Evolutionary conservation across 2,888 invertebrate genomes (phyloP), one percentile per base, ranked within the genome.

Genomic region (Hoplodrina ambigua): DNA sequence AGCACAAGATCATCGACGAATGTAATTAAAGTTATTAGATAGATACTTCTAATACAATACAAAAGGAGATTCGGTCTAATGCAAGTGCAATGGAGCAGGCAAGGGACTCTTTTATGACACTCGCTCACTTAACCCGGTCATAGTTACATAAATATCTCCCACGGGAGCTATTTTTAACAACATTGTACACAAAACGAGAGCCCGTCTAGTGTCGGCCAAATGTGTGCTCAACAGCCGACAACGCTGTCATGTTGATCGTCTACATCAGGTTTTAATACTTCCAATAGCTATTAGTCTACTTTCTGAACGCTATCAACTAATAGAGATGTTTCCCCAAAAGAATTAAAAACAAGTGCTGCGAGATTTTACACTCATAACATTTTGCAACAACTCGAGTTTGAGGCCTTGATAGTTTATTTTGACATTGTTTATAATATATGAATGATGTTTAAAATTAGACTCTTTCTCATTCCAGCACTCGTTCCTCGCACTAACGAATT

Each of bases 91-190:
- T 80, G 79, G 79, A 85, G 80, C 84, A 86, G 87, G 81, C 86
- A 85, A 78, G 84, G 79, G 85, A 85, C 85, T 86, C 85, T 88
- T 92, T 93, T 90, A 88, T 92, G 89, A 90, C 87, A 88, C 85
- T 87, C 87, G 81, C 86, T 88, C 91, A 90, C 89, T 91, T 94
- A 95, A 95, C 95, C 95, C 90, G 95, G 95, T 95, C 90, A 93
- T 93, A 94, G 94, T 92, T 88, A 91, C 92, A 92, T 89, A 94
- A 94, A 95, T 95, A 95, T 94, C 93, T 91, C 91, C 89, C 92
- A 91, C 90, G 85, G 84, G 85, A 66, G 88, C 91, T 95, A 95
- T 95, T 93, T 94, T 89, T 93, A 92, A 89, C 89, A 86, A 86
- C 88, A 91, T 91, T 91, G 89, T 91, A 91, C 87, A 88, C 87